Evolutionary conservation across 1,140 invertebrate species (phyloP).

Genomic region (Sitophilus oryzae): DNA sequence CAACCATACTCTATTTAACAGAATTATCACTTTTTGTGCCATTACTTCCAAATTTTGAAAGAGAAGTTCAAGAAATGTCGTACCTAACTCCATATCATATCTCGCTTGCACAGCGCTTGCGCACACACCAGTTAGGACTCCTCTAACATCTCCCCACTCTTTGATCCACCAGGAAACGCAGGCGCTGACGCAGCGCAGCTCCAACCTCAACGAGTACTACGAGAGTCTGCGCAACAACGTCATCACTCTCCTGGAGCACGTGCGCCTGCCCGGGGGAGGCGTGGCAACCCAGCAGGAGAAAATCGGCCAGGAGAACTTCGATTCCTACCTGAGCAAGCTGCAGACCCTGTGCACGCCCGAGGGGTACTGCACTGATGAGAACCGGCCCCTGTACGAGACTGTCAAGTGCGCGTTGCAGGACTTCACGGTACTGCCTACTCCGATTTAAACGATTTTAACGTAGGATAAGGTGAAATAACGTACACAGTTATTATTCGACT

Average conservation of each 20-base stretch:
- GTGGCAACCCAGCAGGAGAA: conserved; percentile 48
- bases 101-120: conserved; percentile 45
- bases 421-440: conserved; percentile 82
- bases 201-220: conserved; percentile 85
- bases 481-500: conserved; percentile 3
- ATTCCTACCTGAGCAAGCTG: conserved; percentile 85
- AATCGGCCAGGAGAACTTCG: conserved; percentile 80
- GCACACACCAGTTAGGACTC: conserved; percentile 41
- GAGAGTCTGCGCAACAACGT: conserved; percentile 89
- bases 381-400: conserved; percentile 77
- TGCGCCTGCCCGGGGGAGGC: conserved; percentile 65
- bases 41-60: too few species aligned
- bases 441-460: conserved; percentile 78
- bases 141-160: conserved; percentile 58
- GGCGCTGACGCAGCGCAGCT: conserved; percentile 57
- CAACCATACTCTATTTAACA: too few species aligned
- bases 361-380: conserved; percentile 71
- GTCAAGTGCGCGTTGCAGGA: conserved; percentile 86
- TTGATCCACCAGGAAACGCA: conserved; percentile 43
- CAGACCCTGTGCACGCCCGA: conserved; percentile 83
- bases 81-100: conserved; percentile 35
- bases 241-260: conserved; percentile 83
- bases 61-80: too few species aligned
- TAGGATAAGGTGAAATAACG: too few species aligned
- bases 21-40: too few species aligned